These are phyloP conservation scores for Tautogolabrus adspersus DNA, from an alignment of 2,113 vertebrate genomes.

Conservation along the genomic window DNA sequence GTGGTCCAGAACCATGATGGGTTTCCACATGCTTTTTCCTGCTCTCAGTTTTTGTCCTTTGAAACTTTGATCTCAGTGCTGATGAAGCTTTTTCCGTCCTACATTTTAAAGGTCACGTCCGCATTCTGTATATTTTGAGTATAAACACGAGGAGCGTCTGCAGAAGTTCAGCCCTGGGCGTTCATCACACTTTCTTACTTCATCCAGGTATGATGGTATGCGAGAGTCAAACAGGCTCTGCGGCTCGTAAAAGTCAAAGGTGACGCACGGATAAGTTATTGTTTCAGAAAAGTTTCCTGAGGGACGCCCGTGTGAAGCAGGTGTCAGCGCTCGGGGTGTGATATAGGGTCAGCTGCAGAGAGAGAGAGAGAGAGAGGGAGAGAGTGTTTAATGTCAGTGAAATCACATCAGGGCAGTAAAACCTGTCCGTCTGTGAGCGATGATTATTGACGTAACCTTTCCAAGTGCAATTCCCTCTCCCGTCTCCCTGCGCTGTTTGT, in stretches of 20 bases:
- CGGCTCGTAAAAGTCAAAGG: neutral
- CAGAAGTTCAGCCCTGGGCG: neutral
- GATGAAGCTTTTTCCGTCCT: neutral
- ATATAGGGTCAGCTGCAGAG: no score
- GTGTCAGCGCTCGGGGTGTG: neutral
- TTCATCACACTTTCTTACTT: neutral
- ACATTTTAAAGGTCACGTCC: neutral
- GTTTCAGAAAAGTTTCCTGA: neutral
- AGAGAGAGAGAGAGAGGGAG: neutral
- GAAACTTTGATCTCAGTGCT: neutral
- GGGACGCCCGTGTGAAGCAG: neutral
- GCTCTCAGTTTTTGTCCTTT: neutral
- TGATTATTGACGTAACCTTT: neutral
- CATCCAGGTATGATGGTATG: neutral
- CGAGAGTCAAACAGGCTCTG: conserved; percentile 30
- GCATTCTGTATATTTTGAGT: neutral
- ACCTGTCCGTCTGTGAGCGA: neutral
- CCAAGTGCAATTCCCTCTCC: neutral
- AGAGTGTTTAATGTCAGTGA: neutral
- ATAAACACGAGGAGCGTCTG: neutral
- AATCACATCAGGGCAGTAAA: neutral
- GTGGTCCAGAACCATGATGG: no score
- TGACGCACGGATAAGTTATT: neutral
- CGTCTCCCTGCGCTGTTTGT: neutral
- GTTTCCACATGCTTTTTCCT: neutral